These are phyloP conservation scores for Aplocera efformata DNA, from an alignment of 2,888 invertebrate species.

Conservation along the genomic window DNA sequence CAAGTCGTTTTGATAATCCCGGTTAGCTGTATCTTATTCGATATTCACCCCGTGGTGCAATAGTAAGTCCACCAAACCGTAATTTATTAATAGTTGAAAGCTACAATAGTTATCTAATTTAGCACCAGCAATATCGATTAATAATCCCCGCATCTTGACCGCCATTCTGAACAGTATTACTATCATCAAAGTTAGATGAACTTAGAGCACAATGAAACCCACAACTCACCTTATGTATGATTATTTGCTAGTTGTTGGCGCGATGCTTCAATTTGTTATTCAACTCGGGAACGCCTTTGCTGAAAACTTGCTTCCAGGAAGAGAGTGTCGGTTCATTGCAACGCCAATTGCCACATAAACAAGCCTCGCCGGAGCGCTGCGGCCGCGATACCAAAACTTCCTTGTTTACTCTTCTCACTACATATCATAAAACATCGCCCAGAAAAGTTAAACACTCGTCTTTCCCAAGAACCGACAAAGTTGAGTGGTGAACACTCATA, in stretches of 20 bases:
- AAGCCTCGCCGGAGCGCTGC: slow-evolving; percentile 56
- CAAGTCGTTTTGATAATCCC: too few species aligned
- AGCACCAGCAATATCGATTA: slow-evolving; percentile 20
- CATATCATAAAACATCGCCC: slow-evolving; percentile 51
- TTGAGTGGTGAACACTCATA: slow-evolving; percentile 35
- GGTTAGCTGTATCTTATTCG: too few species aligned
- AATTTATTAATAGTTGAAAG: neutral
- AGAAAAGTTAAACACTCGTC: slow-evolving; percentile 42
- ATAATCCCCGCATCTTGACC: slow-evolving; percentile 45
- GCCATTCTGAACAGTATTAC: slow-evolving; percentile 56
- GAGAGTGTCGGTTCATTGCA: slow-evolving; percentile 60
- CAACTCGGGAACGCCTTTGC: slow-evolving; percentile 59
- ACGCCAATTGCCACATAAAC: slow-evolving; percentile 73
- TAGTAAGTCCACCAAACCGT: too few species aligned
- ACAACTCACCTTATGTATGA: slow-evolving; percentile 65
- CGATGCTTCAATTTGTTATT: slow-evolving; percentile 67
- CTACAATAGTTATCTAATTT: slow-evolving; percentile 11
- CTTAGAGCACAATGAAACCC: slow-evolving; percentile 48
- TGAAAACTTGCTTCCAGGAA: slow-evolving; percentile 53
- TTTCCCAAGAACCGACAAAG: slow-evolving; percentile 33
- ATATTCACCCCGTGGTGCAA: too few species aligned
- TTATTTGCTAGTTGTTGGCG: slow-evolving; percentile 63
- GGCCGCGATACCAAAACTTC: slow-evolving; percentile 59
- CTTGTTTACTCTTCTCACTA: slow-evolving; percentile 56
- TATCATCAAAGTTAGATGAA: slow-evolving; percentile 53